Evolutionary conservation across 2,888 invertebrate species (phyloP), one percentile per base, ranked within the genome.

Genomic region (Hesperia comma): DNA sequence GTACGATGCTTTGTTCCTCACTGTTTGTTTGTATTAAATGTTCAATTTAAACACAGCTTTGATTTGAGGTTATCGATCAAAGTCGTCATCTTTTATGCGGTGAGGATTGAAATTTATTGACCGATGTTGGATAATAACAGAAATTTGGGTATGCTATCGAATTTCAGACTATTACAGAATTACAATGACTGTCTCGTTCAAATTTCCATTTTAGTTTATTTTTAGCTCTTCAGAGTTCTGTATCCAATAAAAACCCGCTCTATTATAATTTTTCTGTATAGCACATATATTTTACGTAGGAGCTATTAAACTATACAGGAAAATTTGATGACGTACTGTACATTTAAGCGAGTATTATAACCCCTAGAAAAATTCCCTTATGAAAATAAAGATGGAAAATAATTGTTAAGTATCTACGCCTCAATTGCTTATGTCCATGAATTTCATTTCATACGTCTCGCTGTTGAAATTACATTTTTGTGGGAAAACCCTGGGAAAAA

Each of bases 1-100:
- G 53, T 26, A n/a, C 53, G 53, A n/a, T 72, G 56, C 55, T 71
- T 60, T 56, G 69, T 70, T 70, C 68, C 67, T 70, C 70, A 60
- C 69, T 33, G 58, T 68, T 69, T 69, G 49, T 49, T 17, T 49
- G 49, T 49, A 19, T 49, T 49, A 19, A 49, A 49, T 49, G 49
- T 49, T 49, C 19, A 19, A 63, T 69, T 69, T 71, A 69, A 71
- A 55, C 64, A 61, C 61, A 64, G 63, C 68, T 61, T 69, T 53
- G 58, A 56, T 66, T 19, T 21, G 6, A n/a, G 69, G 63, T 41
- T 33, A 70, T 68, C 68, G 57, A 71, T 73, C 69, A 71, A 70
- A 63, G 40, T 61, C 54, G 66, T 55, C 67, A 61, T 64, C 49
- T 67, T 61, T 41, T 32, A 61, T 56, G n/a, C 53, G 32, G 43